Conservation (phyloP, 2,888 invertebrate genomes). For the Erannis defoliaria region DNA sequence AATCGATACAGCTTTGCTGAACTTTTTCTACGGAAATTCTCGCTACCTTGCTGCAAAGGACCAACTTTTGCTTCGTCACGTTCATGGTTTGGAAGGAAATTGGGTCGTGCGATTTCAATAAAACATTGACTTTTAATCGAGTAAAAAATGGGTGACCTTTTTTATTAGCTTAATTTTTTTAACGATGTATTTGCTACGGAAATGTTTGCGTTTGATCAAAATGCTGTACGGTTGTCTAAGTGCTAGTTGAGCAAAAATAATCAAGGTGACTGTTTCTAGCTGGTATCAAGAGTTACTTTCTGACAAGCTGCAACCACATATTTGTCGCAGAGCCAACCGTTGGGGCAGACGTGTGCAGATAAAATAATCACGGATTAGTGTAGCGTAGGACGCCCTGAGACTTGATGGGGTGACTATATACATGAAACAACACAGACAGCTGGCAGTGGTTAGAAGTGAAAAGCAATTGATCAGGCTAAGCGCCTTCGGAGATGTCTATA, state of each 20-base stretch:
- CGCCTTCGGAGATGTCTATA: too few relatives aligned
- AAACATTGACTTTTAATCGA: conserved; percentile 27
- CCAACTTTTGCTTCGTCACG: conserved; percentile 34
- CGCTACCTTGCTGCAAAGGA: conserved; percentile 15
- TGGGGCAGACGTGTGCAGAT: too few relatives aligned
- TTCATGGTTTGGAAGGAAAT: conserved; percentile 20
- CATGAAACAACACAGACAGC: too few relatives aligned
- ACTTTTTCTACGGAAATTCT: conserved; percentile 28
- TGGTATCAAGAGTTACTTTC: too few relatives aligned
- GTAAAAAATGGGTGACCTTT: conserved; percentile 19
- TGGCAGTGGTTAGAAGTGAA: too few relatives aligned
- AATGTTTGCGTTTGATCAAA: conserved; percentile 2
- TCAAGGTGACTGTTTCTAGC: too few relatives aligned
- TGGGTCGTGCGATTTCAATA: conserved; percentile 29
- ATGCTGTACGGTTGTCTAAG: not conserved
- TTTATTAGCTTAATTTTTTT: not conserved
- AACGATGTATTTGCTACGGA: not conserved
- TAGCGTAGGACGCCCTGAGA: too few relatives aligned
- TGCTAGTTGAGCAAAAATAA: not conserved
- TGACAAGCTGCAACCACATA: too few relatives aligned
- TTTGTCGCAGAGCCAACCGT: too few relatives aligned
- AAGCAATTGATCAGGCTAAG: too few relatives aligned
- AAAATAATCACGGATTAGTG: too few relatives aligned
- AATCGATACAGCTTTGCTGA: conserved; percentile 30
- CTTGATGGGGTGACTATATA: too few relatives aligned